Base-by-base conservation (phyloP, 2,888 invertebrate genomes). In the Allacma fusca region DNA sequence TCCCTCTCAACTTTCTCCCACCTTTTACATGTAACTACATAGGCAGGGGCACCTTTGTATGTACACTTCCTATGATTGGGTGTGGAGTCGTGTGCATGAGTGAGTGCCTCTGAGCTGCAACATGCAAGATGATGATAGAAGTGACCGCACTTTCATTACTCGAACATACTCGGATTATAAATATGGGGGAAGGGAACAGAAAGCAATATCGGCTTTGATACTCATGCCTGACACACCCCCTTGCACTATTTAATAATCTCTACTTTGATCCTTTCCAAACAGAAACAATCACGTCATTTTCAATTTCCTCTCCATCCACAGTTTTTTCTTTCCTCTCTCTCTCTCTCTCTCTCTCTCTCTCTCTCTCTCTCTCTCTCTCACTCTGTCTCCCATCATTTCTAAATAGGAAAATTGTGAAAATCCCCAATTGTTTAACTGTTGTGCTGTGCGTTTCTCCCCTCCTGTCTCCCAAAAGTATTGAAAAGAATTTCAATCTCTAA, bases 271-370 rank as follows among this genome's bases (percentile, higher is more conserved):
- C 75, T 67, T 65, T 65, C 67, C 67, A 75, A 75, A 75, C 44
- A 75, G 75, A 75, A 69, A 75, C 75, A 75, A 75, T 75, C 75
- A 75, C 75, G 75, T 67, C 75, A 75, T 75, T 67, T 67, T 67
- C 75, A 75, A 67, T 75, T 75, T 43, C 43, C 71, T 29, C n/a
- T 40, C 40, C 40, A 40, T 40, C 40, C 13, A 40, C 5, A 40
- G 13, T 9, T 40, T 7, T 40, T 19, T 59, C 9, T 19, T 13
- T 59, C 19, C n/a, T 19, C 19, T 59, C 59, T 24, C 65, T 65
- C 24, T 65, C 65, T 4, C 23, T 26, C 26, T 7, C 40, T 9
- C 13, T 40, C 40, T 40, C 40, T 40, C 40, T 40, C 16, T 57
- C n/a, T 26, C 26, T 26, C 29, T 26, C 28, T 28, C 28, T 26